A percentile compares a stretch with the other conserved stretches of the same genome.
These are phyloP conservation scores for Erebia palarica DNA, from an alignment of 2,888 invertebrate species.

Conservation along the genomic window DNA sequence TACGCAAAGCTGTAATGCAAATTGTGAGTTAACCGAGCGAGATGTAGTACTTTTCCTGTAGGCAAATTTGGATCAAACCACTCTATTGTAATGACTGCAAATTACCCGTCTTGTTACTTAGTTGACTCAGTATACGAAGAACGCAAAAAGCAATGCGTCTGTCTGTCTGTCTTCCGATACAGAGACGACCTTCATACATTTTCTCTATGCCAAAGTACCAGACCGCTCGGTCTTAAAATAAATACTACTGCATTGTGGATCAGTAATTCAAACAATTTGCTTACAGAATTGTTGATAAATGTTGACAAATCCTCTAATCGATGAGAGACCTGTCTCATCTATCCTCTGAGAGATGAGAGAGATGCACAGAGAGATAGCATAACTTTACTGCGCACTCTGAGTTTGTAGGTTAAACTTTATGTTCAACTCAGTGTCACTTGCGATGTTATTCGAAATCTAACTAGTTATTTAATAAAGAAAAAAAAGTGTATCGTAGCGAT, in stretches of 20 bases:
- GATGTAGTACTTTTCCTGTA: slow-evolving; percentile 15
- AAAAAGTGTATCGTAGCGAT: too few species aligned
- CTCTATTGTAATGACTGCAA: slow-evolving; percentile 30
- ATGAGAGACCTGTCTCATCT: too few species aligned
- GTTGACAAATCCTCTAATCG: too few species aligned
- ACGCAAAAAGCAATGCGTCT: slow-evolving; percentile 5
- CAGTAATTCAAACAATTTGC: background rate
- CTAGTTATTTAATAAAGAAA: too few species aligned
- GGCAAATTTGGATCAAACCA: slow-evolving; percentile 16
- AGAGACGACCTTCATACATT: background rate
- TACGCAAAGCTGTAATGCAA: background rate
- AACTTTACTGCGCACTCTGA: too few species aligned
- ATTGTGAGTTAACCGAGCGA: slow-evolving; percentile 1
- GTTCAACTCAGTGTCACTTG: too few species aligned
- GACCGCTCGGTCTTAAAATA: background rate
- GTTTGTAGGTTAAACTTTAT: too few species aligned
- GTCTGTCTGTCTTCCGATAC: too few species aligned
- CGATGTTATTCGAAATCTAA: too few species aligned
- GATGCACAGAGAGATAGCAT: too few species aligned
- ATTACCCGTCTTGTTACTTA: slow-evolving; percentile 32
- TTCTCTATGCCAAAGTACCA: background rate
- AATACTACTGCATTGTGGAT: background rate
- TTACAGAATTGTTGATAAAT: too few species aligned
- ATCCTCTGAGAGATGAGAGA: too few species aligned
- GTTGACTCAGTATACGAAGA: slow-evolving; percentile 38